Base-by-base conservation (phyloP, 1,140 invertebrate species). In the Cherax quadricarinatus region DNA sequence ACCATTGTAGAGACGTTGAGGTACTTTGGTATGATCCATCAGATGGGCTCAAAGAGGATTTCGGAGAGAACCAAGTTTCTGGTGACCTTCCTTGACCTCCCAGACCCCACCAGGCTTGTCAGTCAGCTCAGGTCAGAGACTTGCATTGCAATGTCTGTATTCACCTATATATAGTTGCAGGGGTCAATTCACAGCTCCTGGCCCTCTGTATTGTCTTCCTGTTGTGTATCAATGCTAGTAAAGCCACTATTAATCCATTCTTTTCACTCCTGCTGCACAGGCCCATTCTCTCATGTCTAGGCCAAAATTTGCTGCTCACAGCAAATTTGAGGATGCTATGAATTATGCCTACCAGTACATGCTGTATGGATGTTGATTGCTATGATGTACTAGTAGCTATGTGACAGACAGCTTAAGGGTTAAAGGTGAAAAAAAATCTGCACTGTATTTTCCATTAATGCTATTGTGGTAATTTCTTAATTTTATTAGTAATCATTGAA, bases 1-100 rank as follows among this genome's bases (percentile, higher is more conserved):
- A 98, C 98, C 0, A 99, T 99, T 92, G 96, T 97, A 91, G 99
- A 99, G 95, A 99, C 98, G 0, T 97, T 99, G 96, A 97, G 98
- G 96, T 99, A 99, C 95, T 99, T 99, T 95, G 98, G 98, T n/a
- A 98, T 98, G 96, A 97, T 99, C 94, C 98, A 98, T 94, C 97
- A 98, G 87, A 98, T 99, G 98, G 96, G 96, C 94, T 97, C 97
- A 5, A 95, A 96, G 51, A 97, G 98, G 95, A 98, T 99, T 89
- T 95, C 96, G 30, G 97, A 98, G 92, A 96, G 98, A 94, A 96
- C 98, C 91, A 96, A 97, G 91, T 99, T 99, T 95, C 96, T 99
- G 4, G 95, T 99, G 1, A 97, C 98, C 94, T 98, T 99, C 95
- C 96, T 99, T 4, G 97, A 98, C 95, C 95, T 99, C 93, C 98